Conservation (phyloP, 2,797 vertebrate genomes). For the Chaunax sp. region DNA sequence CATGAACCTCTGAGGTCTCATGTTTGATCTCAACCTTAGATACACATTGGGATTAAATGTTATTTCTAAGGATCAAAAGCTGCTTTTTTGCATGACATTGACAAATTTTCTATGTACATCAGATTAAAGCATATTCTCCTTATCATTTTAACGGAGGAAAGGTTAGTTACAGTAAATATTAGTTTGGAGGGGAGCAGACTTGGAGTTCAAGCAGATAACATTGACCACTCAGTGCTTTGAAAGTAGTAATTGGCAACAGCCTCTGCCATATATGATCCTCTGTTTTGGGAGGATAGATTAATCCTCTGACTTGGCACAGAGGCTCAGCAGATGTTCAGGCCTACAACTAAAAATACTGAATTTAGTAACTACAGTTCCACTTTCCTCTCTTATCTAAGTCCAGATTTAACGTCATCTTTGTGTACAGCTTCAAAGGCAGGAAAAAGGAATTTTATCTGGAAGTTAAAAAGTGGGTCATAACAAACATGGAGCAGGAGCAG, state of each 20-base stretch:
- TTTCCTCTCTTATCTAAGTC: not conserved
- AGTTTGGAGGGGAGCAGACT: not conserved
- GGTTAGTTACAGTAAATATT: no score
- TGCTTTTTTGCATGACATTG: not conserved
- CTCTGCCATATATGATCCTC: conserved; percentile 30
- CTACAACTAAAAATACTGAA: not conserved
- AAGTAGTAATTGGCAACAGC: conserved; percentile 32
- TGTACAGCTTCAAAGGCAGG: not conserved
- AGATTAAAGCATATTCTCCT: not conserved
- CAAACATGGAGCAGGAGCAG: not conserved
- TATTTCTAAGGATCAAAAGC: not conserved
- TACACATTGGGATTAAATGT: not conserved
- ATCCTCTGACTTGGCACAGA: conserved; percentile 40
- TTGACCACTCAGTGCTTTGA: conserved; percentile 9
- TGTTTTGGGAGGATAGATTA: conserved; percentile 38
- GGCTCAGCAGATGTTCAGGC: conserved; percentile 51
- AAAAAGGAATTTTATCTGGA: not conserved
- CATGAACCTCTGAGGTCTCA: not conserved
- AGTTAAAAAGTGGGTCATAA: not conserved
- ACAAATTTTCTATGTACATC: not conserved
- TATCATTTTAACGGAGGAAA: not conserved
- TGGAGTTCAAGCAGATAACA: conserved; percentile 30
- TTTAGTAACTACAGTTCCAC: not conserved
- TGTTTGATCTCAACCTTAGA: not conserved
- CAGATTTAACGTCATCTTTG: no score